Evolutionary conservation across 2,797 vertebrate species (phyloP).

Genomic region (Pangasius krempfi): DNA sequence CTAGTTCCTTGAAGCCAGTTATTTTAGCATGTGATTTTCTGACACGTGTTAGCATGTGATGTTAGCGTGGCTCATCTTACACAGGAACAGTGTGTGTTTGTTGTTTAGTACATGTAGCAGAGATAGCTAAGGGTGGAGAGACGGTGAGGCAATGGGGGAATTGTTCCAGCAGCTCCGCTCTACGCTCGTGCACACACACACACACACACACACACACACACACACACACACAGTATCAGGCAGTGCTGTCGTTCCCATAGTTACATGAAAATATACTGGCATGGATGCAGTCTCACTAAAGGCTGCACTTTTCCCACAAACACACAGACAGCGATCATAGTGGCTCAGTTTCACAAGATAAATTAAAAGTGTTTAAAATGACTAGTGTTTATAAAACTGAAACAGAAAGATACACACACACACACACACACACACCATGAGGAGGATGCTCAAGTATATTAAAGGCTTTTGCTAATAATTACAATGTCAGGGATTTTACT

Average conservation of each 20-base stretch:
- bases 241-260: slow-evolving; percentile 55
- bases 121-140: slow-evolving; percentile 39
- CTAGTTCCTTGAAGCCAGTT: not conserved
- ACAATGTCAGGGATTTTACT: not conserved
- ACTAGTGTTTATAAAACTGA: not conserved
- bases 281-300: slow-evolving; percentile 30
- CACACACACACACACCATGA: not conserved
- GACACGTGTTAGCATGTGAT: not conserved
- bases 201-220: slow-evolving; percentile 43
- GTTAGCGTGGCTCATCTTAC: not conserved
- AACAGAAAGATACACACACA: not conserved
- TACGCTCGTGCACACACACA: slow-evolving; percentile 36
- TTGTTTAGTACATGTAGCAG: slow-evolving; percentile 16
- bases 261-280: slow-evolving; percentile 49
- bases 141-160: slow-evolving; percentile 41
- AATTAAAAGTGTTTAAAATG: not conserved
- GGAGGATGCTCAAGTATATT: not conserved
- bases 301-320: slow-evolving; percentile 19
- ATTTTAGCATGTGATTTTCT: not conserved
- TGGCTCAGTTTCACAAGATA: not conserved
- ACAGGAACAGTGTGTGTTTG: not conserved
- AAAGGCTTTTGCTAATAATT: not conserved
- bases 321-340: not conserved
- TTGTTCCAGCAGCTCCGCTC: slow-evolving; percentile 40
- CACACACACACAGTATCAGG: slow-evolving; percentile 53